Conservation (phyloP, 1,140 invertebrate genomes). For the Drosophila bocki region DNA sequence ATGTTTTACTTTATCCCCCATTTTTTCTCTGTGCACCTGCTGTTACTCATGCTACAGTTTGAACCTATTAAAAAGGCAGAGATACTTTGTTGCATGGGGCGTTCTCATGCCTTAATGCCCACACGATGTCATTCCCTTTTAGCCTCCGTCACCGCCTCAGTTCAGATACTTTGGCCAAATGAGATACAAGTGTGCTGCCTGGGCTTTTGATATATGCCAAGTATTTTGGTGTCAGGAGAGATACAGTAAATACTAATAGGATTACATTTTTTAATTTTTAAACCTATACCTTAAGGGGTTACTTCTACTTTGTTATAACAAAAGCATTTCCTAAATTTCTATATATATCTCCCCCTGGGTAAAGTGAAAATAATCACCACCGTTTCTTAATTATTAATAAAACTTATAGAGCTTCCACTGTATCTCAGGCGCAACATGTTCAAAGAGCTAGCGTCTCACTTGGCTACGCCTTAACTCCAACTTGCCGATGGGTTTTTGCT, state of each 20-base stretch:
- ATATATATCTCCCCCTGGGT: neutral
- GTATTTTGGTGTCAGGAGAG: constrained; percentile 7
- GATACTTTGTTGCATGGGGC: constrained; percentile 60
- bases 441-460: constrained; percentile 52
- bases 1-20: too few relatives aligned
- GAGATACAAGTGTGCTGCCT: constrained; percentile 43
- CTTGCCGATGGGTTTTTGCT: constrained; percentile 15
- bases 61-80: constrained; percentile 72
- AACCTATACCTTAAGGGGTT: neutral
- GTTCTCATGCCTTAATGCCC: constrained; percentile 55
- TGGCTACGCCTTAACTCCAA: constrained; percentile 48
- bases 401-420: constrained; percentile 28
- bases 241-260: constrained; percentile 2
- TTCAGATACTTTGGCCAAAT: constrained; percentile 47
- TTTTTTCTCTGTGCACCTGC: constrained; percentile 3
- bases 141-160: neutral
- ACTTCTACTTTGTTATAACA: neutral
- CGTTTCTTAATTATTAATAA: neutral
- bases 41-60: constrained; percentile 62
- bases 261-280: neutral
- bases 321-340: neutral
- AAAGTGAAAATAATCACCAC: neutral
- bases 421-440: constrained; percentile 69
- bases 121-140: constrained; percentile 31
- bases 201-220: constrained; percentile 46